Conservation (phyloP, 2,797 vertebrate genomes). For the Staurois parvus region DNA sequence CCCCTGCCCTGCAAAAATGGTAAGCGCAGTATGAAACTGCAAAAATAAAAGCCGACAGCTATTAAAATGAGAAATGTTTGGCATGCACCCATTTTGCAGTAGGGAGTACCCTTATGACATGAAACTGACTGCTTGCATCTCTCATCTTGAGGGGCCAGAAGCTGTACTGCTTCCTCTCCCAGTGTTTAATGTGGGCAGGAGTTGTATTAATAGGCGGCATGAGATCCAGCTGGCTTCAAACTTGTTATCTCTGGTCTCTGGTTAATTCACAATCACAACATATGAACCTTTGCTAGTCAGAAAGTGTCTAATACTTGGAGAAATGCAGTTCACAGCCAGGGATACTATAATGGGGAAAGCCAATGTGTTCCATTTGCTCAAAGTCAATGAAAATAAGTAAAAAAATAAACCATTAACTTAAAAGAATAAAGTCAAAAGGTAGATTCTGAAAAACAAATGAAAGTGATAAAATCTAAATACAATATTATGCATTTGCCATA, state of each 20-base stretch:
- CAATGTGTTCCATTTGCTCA: too few species aligned
- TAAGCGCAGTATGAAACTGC: background rate
- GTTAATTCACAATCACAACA: constrained; percentile 63
- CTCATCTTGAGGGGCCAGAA: background rate
- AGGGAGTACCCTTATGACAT: background rate
- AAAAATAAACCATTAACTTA: background rate
- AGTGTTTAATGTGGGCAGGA: constrained; percentile 66
- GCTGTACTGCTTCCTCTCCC: constrained; percentile 62
- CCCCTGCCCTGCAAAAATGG: background rate
- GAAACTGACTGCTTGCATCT: constrained; percentile 15
- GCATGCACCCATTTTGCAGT: background rate
- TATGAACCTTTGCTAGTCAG: constrained; percentile 66
- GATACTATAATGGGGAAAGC: background rate
- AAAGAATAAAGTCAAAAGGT: background rate
- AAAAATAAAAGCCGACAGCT: background rate
- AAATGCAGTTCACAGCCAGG: constrained; percentile 46
- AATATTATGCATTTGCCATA: too few species aligned
- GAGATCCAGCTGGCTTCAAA: constrained; percentile 66
- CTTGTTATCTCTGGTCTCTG: constrained; percentile 69
- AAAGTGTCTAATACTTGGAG: constrained; percentile 64
- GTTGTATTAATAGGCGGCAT: constrained; percentile 65
- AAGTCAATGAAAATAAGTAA: background rate
- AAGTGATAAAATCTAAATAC: too few species aligned
- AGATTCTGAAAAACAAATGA: too few species aligned
- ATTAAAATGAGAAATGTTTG: background rate